Evolutionary conservation across 2,113 vertebrate genomes (phyloP).

Genomic region (Barbus barbus): DNA sequence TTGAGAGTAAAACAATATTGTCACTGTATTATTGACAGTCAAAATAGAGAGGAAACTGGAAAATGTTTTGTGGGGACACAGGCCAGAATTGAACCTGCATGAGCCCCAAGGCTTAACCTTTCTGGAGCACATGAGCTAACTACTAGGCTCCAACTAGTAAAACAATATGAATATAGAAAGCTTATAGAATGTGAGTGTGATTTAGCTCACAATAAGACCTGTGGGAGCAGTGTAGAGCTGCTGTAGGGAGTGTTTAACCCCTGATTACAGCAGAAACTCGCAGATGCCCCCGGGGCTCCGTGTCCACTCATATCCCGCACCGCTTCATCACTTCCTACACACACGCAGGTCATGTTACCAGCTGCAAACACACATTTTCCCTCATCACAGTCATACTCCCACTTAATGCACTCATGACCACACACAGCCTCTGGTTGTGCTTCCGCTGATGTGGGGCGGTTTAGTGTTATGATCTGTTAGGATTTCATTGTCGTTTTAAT

Average conservation of each 20-base stretch:
- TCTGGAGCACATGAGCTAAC: not conserved
- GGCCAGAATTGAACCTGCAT: not conserved
- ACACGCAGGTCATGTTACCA: constrained; percentile 74
- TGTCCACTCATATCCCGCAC: constrained; percentile 94
- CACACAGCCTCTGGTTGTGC: not conserved
- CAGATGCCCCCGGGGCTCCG: constrained; percentile 64
- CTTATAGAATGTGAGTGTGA: not conserved
- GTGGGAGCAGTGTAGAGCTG: constrained; percentile 77
- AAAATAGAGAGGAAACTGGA: not conserved
- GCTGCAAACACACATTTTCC: constrained; percentile 52
- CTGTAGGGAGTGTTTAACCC: constrained; percentile 96
- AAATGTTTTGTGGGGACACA: not conserved
- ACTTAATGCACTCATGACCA: constrained; percentile 4
- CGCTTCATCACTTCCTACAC: constrained; percentile 87
- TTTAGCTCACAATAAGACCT: constrained; percentile 3
- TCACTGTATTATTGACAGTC: not conserved
- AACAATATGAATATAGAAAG: not conserved
- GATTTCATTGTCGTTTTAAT: not conserved
- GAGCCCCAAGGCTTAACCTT: not conserved
- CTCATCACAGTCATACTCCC: constrained; percentile 29
- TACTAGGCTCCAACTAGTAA: not conserved
- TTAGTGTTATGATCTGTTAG: not conserved
- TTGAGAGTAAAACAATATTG: not conserved
- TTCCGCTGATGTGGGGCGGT: not conserved
- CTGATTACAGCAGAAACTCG: constrained; percentile 79